Evolutionary conservation across 2,888 invertebrate species (phyloP).

Genomic region (Nephrotoma guestfalica): DNA sequence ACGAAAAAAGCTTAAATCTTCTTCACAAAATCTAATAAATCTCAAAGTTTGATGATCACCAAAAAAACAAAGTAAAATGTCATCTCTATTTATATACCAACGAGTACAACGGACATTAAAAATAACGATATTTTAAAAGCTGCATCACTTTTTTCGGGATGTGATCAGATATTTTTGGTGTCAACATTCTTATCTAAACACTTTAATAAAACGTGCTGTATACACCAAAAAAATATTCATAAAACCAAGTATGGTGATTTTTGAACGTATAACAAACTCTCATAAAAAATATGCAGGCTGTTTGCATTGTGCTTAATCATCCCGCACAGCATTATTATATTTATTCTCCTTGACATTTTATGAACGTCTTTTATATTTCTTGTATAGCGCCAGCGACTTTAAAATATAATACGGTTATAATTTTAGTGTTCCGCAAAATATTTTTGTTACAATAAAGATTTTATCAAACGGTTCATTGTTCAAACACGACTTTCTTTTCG

Average conservation of each 20-base stretch:
- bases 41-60: not conserved
- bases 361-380: not conserved
- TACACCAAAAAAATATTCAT: not conserved
- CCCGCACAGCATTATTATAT: not conserved
- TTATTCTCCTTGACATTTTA: not conserved
- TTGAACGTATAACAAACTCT: not conserved
- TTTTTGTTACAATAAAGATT: not conserved
- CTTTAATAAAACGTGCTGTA: not conserved
- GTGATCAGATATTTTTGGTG: not conserved
- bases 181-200: not conserved
- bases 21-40: not conserved
- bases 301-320: not conserved
- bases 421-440: not conserved
- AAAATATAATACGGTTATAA: not conserved
- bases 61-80: not conserved
- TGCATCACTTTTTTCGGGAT: not conserved
- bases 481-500: not conserved
- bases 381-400: not conserved
- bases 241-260: not conserved
- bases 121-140: not conserved
- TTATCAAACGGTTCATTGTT: not conserved
- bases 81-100: not conserved
- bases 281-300: not conserved
- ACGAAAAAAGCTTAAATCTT: not conserved
- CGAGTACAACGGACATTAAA: not conserved